Base-by-base conservation (phyloP, 1,140 invertebrate genomes). In the Hesperophylax magnus region DNA sequence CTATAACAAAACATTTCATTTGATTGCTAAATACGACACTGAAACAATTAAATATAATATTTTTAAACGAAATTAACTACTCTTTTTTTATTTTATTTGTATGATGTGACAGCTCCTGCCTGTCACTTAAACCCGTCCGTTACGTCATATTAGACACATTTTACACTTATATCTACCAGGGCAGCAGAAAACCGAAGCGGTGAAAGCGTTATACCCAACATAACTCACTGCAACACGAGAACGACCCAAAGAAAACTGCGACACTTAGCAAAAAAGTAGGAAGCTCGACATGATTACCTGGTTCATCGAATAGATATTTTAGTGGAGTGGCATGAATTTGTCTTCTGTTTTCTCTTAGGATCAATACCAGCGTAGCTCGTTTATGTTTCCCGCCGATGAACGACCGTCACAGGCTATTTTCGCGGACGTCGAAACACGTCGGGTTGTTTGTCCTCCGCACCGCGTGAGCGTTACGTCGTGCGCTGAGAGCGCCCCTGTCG, bases 121-220 rank as follows among this genome's bases (percentile, higher is more conserved):
- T 84, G 83, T 82, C 83, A 84, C 54, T 82, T 78, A 78, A 81
- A 81, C 80, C 75, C 80, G 80, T 84, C 83, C 83, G 79, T 84
- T 84, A 84, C 83, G 83, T 84, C 83, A 84, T 84, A 78, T 84
- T 80, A 84, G 83, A 84, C 83, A 84, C 83, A 82, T 84, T 84
- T 84, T 82, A 84, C 79, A 84, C 80, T 81, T 79, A 69, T 39
- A 69, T 76, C 54, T 84, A 84, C 69, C 76, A 84, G 83, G 83
- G 53, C 15, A 80, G 20, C 76, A 84, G 65, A 80, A 77, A 76
- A 77, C 17, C 56, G 17, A 58, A 27, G 60, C 34, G 58, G 63
- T 53, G 39, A 72, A 80, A 54, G 18, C n/a, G 18, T 63, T 63
- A 18, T 56, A 18, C 14, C 47, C 61, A 47, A 14, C 18, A 61